Percentiles rank a stretch among this genome's conserved stretches.
These are phyloP conservation scores for Porites lutea DNA, from an alignment of 64 coral and sea anemone species.

Conservation along the genomic window DNA sequence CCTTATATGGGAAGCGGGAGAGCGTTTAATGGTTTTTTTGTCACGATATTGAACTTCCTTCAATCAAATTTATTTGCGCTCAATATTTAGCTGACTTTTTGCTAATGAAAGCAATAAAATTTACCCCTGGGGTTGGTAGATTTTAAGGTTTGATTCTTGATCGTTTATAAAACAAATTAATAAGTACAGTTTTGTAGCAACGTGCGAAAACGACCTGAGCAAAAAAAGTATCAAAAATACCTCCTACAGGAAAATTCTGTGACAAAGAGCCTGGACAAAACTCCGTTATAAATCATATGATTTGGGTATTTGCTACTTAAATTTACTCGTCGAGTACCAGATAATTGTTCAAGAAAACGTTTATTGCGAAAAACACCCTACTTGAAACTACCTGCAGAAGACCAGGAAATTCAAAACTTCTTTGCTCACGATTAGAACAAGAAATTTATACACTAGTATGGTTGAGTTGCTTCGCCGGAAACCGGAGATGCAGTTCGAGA, in stretches of 20 bases:
- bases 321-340: too few relatives aligned
- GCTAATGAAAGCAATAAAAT: conserved; percentile 8
- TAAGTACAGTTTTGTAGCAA: not conserved
- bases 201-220: not conserved
- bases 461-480: too few relatives aligned
- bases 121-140: not conserved
- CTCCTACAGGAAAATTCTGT: not conserved
- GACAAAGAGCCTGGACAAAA: too few relatives aligned
- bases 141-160: not conserved
- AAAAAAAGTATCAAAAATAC: not conserved
- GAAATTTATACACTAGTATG: too few relatives aligned
- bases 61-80: not conserved
- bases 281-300: too few relatives aligned
- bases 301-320: too few relatives aligned
- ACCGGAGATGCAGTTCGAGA: too few relatives aligned
- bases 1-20: conserved; percentile 41
- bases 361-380: too few relatives aligned
- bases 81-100: conserved; percentile 1
- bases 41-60: conserved; percentile 31
- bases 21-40: conserved; percentile 10
- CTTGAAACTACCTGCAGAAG: too few relatives aligned
- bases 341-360: too few relatives aligned
- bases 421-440: too few relatives aligned
- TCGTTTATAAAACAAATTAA: not conserved
- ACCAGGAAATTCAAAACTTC: too few relatives aligned